A percentile compares a stretch with the other conserved stretches of the same genome.
Conservation (phyloP, 1,140 invertebrate species). For the Tetranychus cinnabarinus region DNA sequence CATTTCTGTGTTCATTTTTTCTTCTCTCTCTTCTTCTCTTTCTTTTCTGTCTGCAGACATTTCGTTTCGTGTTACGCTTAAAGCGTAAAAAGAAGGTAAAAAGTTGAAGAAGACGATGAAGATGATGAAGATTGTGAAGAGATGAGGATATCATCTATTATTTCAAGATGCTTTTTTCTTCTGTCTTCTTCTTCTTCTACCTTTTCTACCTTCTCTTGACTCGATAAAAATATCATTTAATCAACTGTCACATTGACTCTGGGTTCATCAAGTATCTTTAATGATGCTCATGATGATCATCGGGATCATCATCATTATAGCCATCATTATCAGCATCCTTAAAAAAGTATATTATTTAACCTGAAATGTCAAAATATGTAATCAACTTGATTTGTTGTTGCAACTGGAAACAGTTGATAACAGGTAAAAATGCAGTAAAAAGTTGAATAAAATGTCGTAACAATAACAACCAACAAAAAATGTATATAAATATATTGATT, state of each 20-base stretch:
- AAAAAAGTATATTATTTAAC: not conserved
- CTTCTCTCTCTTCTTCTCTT: too few relatives aligned
- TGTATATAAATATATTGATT: not conserved
- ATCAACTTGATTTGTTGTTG: not conserved
- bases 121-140: not conserved
- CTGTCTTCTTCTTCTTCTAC: not conserved
- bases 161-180: not conserved
- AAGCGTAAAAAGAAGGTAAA: too few relatives aligned
- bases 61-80: not conserved
- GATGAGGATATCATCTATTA: not conserved
- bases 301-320: not conserved
- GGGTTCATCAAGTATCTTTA: not conserved
- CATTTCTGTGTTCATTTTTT: not conserved
- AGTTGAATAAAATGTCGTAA: not conserved
- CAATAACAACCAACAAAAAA: not conserved
- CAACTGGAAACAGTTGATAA: not conserved
- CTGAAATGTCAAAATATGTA: too few relatives aligned
- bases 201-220: not conserved
- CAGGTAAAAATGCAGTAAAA: not conserved
- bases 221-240: not conserved
- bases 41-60: not conserved
- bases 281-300: not conserved
- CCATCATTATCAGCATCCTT: not conserved
- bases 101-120: not conserved
- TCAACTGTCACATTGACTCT: not conserved